A percentile compares a stretch with the other conserved stretches of the same genome.
These are phyloP conservation scores for Coracias cyanogaster DNA, from an alignment of 2,797 vertebrate species.

Conservation along the genomic window DNA sequence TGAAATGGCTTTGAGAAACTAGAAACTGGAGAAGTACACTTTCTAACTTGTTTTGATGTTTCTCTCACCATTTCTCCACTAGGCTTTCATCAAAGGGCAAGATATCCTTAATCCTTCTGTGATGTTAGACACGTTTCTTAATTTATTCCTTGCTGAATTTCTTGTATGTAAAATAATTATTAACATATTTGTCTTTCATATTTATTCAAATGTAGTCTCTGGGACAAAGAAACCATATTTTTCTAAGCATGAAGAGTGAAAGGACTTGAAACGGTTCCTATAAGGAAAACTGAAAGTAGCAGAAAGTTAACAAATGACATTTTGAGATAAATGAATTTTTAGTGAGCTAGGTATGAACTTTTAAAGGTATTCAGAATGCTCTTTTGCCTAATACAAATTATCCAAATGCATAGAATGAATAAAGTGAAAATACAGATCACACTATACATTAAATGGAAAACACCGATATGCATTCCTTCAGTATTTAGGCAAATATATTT, in stretches of 20 bases:
- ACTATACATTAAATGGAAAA: background rate
- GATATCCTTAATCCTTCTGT: background rate
- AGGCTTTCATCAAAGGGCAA: background rate
- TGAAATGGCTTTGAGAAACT: background rate
- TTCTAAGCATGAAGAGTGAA: background rate
- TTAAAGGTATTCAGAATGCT: fast-evolving
- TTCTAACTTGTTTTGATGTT: background rate
- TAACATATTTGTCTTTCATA: background rate
- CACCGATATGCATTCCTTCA: background rate
- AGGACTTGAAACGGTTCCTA: background rate
- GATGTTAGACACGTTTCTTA: background rate
- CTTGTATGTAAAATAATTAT: background rate
- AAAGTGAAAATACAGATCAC: background rate
- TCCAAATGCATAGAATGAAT: background rate
- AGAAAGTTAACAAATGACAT: background rate
- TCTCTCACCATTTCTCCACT: background rate
- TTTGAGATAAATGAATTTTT: background rate
- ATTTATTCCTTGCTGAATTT: background rate
- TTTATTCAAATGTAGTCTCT: background rate
- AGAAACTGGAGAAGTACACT: background rate
- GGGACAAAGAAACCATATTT: background rate
- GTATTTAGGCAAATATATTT: background rate
- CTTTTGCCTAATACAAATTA: background rate
- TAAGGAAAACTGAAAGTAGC: background rate
- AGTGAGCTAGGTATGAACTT: background rate